These are phyloP conservation scores for Sarcophaga caerulescens DNA, from an alignment of 2,888 invertebrate genomes.

Conservation along the genomic window DNA sequence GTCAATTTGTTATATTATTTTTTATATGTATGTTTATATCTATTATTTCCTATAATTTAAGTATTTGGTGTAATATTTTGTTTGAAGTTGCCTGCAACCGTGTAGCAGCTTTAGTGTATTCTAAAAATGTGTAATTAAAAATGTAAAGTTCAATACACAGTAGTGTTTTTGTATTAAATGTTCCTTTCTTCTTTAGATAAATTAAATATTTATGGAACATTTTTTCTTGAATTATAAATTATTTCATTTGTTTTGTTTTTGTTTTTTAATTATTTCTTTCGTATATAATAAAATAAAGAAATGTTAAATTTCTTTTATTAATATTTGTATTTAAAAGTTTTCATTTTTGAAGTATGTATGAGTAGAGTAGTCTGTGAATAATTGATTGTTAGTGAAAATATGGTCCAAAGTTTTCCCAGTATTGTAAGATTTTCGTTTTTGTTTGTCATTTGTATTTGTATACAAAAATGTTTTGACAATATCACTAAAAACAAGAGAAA, in stretches of 20 bases:
- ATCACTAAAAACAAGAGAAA: slow-evolving; percentile 50
- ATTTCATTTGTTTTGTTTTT: background rate
- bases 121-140: slow-evolving; percentile 60
- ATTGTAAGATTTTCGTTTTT: slow-evolving; percentile 47
- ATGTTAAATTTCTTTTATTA: slow-evolving; percentile 19
- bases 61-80: slow-evolving; percentile 67
- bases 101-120: slow-evolving; percentile 71
- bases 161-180: background rate
- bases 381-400: slow-evolving; percentile 54
- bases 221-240: background rate
- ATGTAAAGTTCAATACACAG: slow-evolving; percentile 7
- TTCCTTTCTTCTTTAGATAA: background rate
- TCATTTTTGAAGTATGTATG: slow-evolving; percentile 67
- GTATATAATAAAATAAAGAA: slow-evolving; percentile 18
- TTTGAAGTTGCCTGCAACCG: slow-evolving; percentile 77
- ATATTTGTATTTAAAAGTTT: slow-evolving; percentile 58
- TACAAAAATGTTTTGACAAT: slow-evolving; percentile 61
- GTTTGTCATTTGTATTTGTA: slow-evolving; percentile 17
- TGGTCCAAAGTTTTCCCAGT: slow-evolving; percentile 67
- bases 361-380: slow-evolving; percentile 13
- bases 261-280: background rate
- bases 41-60: slow-evolving; percentile 41
- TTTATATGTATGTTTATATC: background rate
- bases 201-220: background rate
- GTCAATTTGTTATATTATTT: slow-evolving; percentile 42